Evolutionary conservation across 2,797 vertebrate genomes (phyloP), one percentile per base, ranked within the genome.

Genomic region (Eremophila alpestris): DNA sequence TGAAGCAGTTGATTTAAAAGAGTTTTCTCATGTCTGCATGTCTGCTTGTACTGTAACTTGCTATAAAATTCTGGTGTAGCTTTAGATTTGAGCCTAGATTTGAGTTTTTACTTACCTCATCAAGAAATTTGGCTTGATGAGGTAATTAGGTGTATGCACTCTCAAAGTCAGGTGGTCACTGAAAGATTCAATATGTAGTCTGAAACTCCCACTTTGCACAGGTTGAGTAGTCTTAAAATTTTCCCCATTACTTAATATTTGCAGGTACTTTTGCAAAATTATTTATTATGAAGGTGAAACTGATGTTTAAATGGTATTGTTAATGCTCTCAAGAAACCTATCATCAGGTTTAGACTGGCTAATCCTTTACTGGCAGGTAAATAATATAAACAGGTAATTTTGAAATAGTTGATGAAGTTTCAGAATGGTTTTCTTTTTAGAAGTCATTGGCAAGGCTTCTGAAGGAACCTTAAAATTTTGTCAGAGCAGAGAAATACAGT

Each of bases 1-100:
- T 89, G 56, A 92, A 96, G 87, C 83, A 82, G 32, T 38, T 92
- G 13, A 74, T 46, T 78, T 82, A 38, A 40, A 79, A 87, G 32
- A 10, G 30, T 74, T 93, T 93, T 93, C 46, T 93, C 48, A 65
- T 90, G 43, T 90, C 41, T 90, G 58, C 70, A 59, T 85, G 80
- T 89, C 90, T 83, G 9, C 62, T 91, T 87, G 40, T 94, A 92
- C 71, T 96, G 79, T 93, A 95, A 95, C 75, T 95, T 26, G 23
- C 52, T 94, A n/a, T 95, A 48, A 54, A 74, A 93, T 85, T 92
- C 60, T 85, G 64, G 8, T 63, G 34, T 87, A 94, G 74, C 70
- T 88, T 97, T 90, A 96, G 95, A 86, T 89, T 95, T 95, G 90
- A 83, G 43, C 73, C 55, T 91, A 24, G n/a, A n/a, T n/a, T n/a